Conservation (phyloP, 2,797 vertebrate species). For the Amblyraja radiata region DNA sequence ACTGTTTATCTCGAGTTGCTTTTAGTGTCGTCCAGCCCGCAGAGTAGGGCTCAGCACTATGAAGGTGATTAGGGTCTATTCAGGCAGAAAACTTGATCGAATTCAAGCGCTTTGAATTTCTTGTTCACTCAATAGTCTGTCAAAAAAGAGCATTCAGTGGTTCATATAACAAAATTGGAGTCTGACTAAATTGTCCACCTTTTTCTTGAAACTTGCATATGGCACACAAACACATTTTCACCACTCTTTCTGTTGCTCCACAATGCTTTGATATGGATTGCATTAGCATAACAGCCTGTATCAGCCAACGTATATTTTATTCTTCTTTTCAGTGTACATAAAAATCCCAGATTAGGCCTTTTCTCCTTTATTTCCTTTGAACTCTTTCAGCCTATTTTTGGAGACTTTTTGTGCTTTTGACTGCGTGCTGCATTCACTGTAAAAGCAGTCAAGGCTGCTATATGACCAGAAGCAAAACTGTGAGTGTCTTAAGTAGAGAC, state of each 20-base stretch:
- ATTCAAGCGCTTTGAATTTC: conserved; percentile 97
- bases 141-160: conserved; percentile 98
- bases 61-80: conserved; percentile 95
- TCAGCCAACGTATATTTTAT: conserved; percentile 97
- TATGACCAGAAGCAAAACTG: conserved; percentile 98
- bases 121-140: conserved; percentile 93
- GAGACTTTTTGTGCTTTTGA: conserved; percentile 93
- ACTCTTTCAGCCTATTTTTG: conserved; percentile 97
- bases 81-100: conserved; percentile 98
- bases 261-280: conserved; percentile 89
- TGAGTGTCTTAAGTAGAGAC: conserved; percentile 93
- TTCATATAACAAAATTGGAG: conserved; percentile 83
- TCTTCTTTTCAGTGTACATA: conserved; percentile 99
- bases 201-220: conserved; percentile 76
- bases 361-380: conserved; percentile 99
- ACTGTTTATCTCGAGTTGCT: conserved; percentile 72
- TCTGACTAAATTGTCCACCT: conserved; percentile 72
- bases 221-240: conserved; percentile 70
- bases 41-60: conserved; percentile 89
- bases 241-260: conserved; percentile 69
- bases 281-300: conserved; percentile 86
- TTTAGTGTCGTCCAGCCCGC: conserved; percentile 85
- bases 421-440: conserved; percentile 96
- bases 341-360: conserved; percentile 99
- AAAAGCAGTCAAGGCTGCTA: conserved; percentile 95